Evolutionary conservation across 2,113 vertebrate genomes (phyloP).

Genomic region (Rhodinocichla rosea): DNA sequence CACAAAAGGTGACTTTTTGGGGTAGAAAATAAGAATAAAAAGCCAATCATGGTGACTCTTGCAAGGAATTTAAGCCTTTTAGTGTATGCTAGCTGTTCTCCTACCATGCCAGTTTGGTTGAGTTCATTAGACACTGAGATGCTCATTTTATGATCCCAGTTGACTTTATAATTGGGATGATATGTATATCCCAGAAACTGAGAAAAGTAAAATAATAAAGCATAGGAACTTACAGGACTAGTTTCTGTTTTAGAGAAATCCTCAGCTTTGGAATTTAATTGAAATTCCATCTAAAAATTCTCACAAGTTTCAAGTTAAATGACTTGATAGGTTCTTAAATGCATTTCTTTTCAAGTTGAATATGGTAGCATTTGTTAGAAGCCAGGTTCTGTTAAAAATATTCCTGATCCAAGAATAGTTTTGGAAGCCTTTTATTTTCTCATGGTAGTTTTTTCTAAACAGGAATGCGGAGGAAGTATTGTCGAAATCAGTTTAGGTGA

Average conservation of each 20-base stretch:
- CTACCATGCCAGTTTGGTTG: not conserved
- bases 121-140: not conserved
- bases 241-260: not conserved
- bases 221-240: not conserved
- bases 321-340: not conserved
- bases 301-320: not conserved
- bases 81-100: not conserved
- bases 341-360: not conserved
- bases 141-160: not conserved
- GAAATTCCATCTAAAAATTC: not conserved
- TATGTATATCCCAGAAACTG: not conserved
- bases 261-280: not conserved
- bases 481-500: not conserved
- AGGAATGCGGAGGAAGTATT: not conserved
- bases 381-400: conserved; percentile 1
- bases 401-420: not conserved
- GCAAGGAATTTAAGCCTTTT: not conserved
- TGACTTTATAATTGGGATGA: not conserved
- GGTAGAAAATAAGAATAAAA: not conserved
- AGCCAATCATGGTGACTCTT: not conserved
- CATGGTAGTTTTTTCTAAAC: not conserved
- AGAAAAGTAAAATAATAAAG: not conserved
- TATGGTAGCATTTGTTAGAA: not conserved
- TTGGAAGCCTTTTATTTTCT: not conserved
- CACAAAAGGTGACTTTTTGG: not conserved